Percentiles rank a stretch among this genome's conserved stretches.
phyloP scores from a whole-genome alignment of 2,888 invertebrate species.

The Brachycybe producta region DNA sequence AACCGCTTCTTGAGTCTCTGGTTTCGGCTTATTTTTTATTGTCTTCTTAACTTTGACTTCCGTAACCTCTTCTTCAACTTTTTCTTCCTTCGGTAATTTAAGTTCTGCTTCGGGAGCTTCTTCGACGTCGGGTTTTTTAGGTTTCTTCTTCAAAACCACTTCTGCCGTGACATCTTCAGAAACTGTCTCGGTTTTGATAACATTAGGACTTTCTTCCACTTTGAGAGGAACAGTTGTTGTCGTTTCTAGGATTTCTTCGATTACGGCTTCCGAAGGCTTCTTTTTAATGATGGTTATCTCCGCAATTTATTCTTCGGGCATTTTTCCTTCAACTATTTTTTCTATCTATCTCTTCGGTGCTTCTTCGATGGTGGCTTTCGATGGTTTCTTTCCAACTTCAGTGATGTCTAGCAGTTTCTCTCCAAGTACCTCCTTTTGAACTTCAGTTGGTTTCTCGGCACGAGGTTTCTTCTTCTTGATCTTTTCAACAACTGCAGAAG shows the following conservation, averaged over 20 bases:
- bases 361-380: too few species aligned
- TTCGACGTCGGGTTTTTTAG: background rate
- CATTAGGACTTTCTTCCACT: background rate
- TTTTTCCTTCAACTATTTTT: background rate
- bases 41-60: slow-evolving; percentile 32
- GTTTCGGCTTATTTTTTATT: slow-evolving; percentile 45
- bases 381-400: slow-evolving; percentile 9
- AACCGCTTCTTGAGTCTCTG: slow-evolving; percentile 46
- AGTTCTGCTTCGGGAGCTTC: background rate
- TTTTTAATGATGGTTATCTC: background rate
- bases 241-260: background rate
- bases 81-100: too few species aligned
- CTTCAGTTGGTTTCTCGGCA: too few species aligned
- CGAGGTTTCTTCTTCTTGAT: too few species aligned
- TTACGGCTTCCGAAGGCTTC: background rate
- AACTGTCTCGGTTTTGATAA: background rate
- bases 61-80: background rate
- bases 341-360: background rate
- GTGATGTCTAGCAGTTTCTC: slow-evolving; percentile 3
- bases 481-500: too few species aligned
- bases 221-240: background rate
- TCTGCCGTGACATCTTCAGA: background rate
- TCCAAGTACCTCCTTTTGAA: background rate
- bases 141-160: background rate
- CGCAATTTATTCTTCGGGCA: background rate